phyloP scores from a whole-genome alignment of 2,888 invertebrate species.

The Trachelus tabidus region DNA sequence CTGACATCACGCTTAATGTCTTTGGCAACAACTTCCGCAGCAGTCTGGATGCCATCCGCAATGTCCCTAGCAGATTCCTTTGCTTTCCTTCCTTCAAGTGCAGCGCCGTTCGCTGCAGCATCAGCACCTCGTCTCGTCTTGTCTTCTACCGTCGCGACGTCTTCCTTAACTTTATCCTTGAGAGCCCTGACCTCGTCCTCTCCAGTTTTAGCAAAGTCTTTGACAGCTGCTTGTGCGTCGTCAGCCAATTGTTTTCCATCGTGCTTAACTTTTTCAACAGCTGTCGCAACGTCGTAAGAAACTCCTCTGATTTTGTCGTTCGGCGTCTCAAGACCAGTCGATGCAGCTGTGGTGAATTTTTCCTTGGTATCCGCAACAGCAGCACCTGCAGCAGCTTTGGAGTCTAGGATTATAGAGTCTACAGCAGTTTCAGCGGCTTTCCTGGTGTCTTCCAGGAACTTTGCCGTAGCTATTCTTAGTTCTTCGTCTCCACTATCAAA shows the following conservation, averaged over 20 bases:
- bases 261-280: constrained; percentile 18
- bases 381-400: too few relatives aligned
- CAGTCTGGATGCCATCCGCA: constrained; percentile 16
- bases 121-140: background rate
- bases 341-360: constrained; percentile 30
- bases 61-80: constrained; percentile 16
- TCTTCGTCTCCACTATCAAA: constrained; percentile 59
- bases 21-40: constrained; percentile 15
- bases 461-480: constrained; percentile 43
- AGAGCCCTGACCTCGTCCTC: background rate
- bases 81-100: background rate
- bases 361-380: background rate
- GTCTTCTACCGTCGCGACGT: constrained; percentile 25
- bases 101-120: background rate
- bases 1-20: background rate
- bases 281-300: constrained; percentile 40
- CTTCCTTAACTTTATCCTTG: constrained; percentile 26
- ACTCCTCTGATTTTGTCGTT: constrained; percentile 44
- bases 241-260: constrained; percentile 8
- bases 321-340: constrained; percentile 39
- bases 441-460: constrained; percentile 51
- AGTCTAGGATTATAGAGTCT: too few relatives aligned
- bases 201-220: constrained; percentile 6
- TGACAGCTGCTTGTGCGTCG: constrained; percentile 18
- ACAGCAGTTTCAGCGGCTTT: constrained; percentile 40